Evolutionary conservation across 1,140 invertebrate genomes (phyloP).

Genomic region (Drosophila nannoptera): DNA sequence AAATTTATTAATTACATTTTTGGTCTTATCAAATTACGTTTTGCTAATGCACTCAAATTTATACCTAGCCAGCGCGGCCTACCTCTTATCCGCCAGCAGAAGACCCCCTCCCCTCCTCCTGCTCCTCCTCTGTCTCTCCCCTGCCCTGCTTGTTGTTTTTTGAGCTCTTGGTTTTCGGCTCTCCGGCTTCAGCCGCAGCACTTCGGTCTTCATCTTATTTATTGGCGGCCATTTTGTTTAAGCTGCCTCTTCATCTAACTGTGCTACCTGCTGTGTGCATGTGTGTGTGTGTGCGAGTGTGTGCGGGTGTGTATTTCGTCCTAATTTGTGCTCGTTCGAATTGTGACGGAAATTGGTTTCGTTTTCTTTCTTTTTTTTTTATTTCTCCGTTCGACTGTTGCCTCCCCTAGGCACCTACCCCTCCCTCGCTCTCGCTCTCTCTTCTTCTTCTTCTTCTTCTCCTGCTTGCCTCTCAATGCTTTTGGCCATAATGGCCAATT

Average conservation of each 20-base stretch:
- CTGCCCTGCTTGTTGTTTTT: slow-evolving; percentile 45
- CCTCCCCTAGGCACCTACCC: background rate
- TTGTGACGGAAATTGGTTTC: slow-evolving; percentile 61
- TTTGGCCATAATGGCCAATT: slow-evolving; percentile 49
- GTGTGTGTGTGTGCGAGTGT: slow-evolving; percentile 9
- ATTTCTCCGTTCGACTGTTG: slow-evolving; percentile 12
- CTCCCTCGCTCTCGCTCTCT: background rate
- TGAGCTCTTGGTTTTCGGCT: slow-evolving; percentile 58
- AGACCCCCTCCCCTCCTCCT: no score
- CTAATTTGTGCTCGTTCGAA: slow-evolving; percentile 71
- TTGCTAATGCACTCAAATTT: slow-evolving; percentile 76
- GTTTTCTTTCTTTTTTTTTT: no score
- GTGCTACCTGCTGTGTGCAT: slow-evolving; percentile 6
- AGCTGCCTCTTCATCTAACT: slow-evolving; percentile 34
- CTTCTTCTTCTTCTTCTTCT: background rate
- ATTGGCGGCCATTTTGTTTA: slow-evolving; percentile 74
- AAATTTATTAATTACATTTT: slow-evolving; percentile 78
- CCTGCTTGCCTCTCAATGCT: slow-evolving; percentile 5
- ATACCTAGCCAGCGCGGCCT: slow-evolving; percentile 51
- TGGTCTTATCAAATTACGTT: slow-evolving; percentile 77
- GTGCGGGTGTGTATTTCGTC: slow-evolving; percentile 20
- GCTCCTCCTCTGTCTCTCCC: background rate
- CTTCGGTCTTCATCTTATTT: slow-evolving; percentile 45
- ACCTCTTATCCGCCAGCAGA: background rate
- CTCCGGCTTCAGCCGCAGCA: slow-evolving; percentile 1